Evolutionary conservation across 92 coral and sea anemone genomes (phyloP).

Genomic region (Actinostola sp.): DNA sequence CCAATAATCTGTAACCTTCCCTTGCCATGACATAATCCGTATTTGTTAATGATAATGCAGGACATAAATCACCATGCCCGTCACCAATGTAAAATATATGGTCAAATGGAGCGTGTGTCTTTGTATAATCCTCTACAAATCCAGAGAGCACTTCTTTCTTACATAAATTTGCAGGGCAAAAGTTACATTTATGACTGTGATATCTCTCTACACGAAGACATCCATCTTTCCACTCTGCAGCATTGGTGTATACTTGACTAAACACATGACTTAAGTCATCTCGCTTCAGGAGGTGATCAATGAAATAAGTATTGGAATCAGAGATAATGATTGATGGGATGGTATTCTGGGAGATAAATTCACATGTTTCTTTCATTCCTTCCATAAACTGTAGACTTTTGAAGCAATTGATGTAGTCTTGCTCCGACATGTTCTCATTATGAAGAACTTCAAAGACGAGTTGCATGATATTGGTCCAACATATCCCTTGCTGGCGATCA

Average conservation of each 20-base stretch:
- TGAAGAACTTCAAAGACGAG: slow-evolving; percentile 67
- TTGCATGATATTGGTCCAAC: slow-evolving; percentile 97
- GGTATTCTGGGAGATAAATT: slow-evolving; percentile 39
- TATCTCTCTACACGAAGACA: slow-evolving; percentile 62
- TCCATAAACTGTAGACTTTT: slow-evolving; percentile 75
- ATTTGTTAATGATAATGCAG: slow-evolving; percentile 56
- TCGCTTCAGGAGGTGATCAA: slow-evolving; percentile 73
- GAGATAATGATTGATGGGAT: slow-evolving; percentile 81
- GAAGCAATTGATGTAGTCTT: slow-evolving; percentile 78
- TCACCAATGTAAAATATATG: slow-evolving; percentile 89
- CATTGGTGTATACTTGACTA: slow-evolving; percentile 73
- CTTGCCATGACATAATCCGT: slow-evolving; percentile 75
- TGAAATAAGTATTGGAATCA: slow-evolving; percentile 92
- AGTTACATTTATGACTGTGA: slow-evolving; percentile 70
- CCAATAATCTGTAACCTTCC: slow-evolving; percentile 70
- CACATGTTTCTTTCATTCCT: slow-evolving; percentile 94
- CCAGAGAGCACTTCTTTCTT: slow-evolving; percentile 71
- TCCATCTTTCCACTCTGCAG: slow-evolving; percentile 85
- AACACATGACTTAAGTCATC: slow-evolving; percentile 59
- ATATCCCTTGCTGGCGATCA: slow-evolving; percentile 49
- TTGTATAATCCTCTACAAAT: slow-evolving; percentile 36
- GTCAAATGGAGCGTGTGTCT: slow-evolving; percentile 37
- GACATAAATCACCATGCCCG: slow-evolving; percentile 91
- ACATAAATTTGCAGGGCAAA: slow-evolving; percentile 86
- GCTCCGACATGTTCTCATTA: slow-evolving; percentile 49